Conservation (phyloP, 2,797 vertebrate species). For the Helarctos malayanus region DNA sequence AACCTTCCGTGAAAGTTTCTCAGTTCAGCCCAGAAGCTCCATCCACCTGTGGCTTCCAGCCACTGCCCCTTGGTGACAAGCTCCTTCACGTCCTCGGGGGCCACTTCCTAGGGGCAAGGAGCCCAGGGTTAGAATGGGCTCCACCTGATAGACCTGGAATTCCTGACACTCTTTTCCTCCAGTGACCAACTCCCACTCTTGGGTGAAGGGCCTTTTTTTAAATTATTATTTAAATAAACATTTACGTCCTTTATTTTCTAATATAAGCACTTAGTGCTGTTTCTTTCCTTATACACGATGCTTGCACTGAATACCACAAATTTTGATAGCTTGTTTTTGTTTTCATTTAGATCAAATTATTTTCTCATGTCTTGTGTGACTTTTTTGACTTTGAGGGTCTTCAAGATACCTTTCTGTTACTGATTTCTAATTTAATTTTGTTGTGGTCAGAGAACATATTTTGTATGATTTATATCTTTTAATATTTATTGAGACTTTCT, state of each 20-base stretch:
- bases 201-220: neutral
- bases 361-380: constrained; percentile 41
- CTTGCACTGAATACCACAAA: neutral
- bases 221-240: neutral
- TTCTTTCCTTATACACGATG: neutral
- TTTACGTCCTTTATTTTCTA: neutral
- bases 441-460: neutral
- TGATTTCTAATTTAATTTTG: constrained; percentile 53
- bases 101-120: neutral
- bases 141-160: neutral
- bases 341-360: constrained; percentile 58
- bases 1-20: neutral
- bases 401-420: constrained; percentile 14
- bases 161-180: neutral
- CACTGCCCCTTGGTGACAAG: neutral
- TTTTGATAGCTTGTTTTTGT: constrained; percentile 34
- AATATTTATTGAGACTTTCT: constrained; percentile 25
- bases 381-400: constrained; percentile 11
- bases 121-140: neutral
- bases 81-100: neutral
- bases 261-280: neutral
- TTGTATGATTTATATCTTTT: constrained; percentile 49
- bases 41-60: neutral
- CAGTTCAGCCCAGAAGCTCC: neutral
- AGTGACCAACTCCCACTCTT: no score